These are phyloP conservation scores for Nomada fabriciana DNA, from an alignment of 2,888 invertebrate genomes.

Conservation along the genomic window DNA sequence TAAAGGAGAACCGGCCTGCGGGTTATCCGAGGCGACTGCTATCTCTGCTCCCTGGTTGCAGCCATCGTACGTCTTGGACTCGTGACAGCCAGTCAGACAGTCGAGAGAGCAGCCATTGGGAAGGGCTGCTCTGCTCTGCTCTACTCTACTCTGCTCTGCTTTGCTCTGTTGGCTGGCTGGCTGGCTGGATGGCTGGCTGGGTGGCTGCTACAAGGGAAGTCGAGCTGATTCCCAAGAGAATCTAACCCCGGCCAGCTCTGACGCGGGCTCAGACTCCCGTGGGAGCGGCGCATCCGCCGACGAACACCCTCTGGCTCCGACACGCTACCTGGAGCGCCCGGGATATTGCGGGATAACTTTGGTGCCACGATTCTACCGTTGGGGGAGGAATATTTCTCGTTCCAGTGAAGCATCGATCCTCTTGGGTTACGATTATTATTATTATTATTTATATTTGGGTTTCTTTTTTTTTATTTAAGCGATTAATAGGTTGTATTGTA, in stretches of 20 bases:
- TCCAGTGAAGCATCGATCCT: constrained; percentile 1
- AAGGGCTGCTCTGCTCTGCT: constrained; percentile 44
- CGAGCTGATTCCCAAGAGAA: constrained; percentile 72
- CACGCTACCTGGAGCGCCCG: constrained; percentile 72
- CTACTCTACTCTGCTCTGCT: constrained; percentile 40
- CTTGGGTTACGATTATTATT: background rate
- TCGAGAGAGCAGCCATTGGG: constrained; percentile 58
- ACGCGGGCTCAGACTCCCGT: constrained; percentile 82
- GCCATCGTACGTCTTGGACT: constrained; percentile 77
- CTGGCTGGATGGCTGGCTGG: constrained; percentile 38
- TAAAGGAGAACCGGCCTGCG: constrained; percentile 71
- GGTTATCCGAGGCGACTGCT: constrained; percentile 73
- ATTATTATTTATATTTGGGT: no score
- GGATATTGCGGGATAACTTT: constrained; percentile 73
- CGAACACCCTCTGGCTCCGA: constrained; percentile 66
- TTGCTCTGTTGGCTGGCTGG: constrained; percentile 27
- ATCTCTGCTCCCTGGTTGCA: constrained; percentile 71
- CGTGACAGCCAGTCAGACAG: constrained; percentile 76
- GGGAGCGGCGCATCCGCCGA: constrained; percentile 71
- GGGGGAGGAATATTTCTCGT: constrained; percentile 16
- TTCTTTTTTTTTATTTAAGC: no score
- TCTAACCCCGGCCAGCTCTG: constrained; percentile 80
- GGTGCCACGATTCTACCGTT: constrained; percentile 19
- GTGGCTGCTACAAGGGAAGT: constrained; percentile 64
- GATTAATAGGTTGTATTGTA: no score